Conservation (phyloP, 2,888 invertebrate species). For the Brenthis ino region DNA sequence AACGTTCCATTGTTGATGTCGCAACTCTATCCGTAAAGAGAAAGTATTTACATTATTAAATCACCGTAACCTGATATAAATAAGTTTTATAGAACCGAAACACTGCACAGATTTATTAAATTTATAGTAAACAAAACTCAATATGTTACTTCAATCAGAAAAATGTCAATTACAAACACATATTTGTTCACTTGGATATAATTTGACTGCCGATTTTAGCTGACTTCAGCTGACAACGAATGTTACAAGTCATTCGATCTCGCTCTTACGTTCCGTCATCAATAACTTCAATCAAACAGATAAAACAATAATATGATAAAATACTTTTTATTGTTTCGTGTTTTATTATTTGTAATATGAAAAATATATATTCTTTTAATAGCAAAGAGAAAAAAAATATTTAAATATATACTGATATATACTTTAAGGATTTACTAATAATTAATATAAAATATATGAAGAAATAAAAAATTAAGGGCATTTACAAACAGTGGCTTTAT, state of each 20-base stretch:
- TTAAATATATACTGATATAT: background rate
- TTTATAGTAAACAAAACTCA: constrained; percentile 3
- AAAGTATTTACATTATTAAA: constrained; percentile 69
- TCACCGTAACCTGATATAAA: constrained; percentile 41
- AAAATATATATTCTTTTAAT: background rate
- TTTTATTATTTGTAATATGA: background rate
- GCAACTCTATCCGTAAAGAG: constrained; percentile 61
- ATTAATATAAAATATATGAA: background rate
- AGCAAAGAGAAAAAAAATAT: background rate
- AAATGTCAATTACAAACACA: constrained; percentile 2
- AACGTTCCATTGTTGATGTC: constrained; percentile 68
- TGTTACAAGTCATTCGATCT: constrained; percentile 6
- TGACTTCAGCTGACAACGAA: constrained; percentile 9
- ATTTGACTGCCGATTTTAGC: background rate
- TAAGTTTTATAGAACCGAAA: background rate
- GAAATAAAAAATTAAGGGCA: background rate
- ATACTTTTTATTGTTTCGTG: background rate
- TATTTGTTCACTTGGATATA: background rate
- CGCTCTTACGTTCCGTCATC: constrained; percentile 19
- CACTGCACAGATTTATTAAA: constrained; percentile 8
- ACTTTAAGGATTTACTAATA: background rate
- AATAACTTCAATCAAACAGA: constrained; percentile 17
- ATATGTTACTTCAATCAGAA: constrained; percentile 11
- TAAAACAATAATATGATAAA: background rate
- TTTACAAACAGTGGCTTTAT: background rate